Evolutionary conservation across 2,113 vertebrate genomes (phyloP), one percentile per base, ranked within the genome.

Genomic region (Climacteris rufus): DNA sequence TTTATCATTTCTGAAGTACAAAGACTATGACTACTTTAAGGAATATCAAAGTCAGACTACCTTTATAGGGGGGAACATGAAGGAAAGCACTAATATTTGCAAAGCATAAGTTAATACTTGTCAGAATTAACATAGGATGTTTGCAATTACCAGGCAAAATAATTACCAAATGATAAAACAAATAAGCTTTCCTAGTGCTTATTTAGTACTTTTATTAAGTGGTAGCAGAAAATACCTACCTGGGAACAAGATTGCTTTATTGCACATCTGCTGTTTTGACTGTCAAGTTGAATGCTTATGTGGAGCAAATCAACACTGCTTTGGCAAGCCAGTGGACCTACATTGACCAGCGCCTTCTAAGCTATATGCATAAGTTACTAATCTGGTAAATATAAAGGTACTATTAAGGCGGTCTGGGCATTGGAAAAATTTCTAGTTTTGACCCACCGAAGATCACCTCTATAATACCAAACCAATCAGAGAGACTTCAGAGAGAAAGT

Each of bases 1-100:
- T 96, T 97, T 97, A 97, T 97, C 78, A 85, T 96, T 97, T 97
- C 95, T 92, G 94, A 97, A 96, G 94, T 97, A 97, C 94, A 96
- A 97, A 96, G 96, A 87, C 92, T 89, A 45, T 74, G 75, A 70
- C 87, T 89, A 71, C 79, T 93, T 95, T 91, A 96, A 95, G 53
- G 35, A 89, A 69, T 95, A 96, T 97, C 90, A 97, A 94, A 97
- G 85, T 96, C 95, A 97, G 92, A 96, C 96, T 97, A 97, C 88
- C 91, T 98, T 97, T 97, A 95, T 95, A 44, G 13, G 76, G 69
- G 65, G 42, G 69, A 47, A 83, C 91, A 90, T 83, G 92, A 97
- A 98, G 92, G 83, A 94, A 97, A 94, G 84, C 61, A 72, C 91
- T 89, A 96, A 92, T 94, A 91, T 97, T 97, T 98, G 94, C 93